These are phyloP conservation scores for Aporrectodea caliginosa DNA, from an alignment of 1,140 invertebrate genomes.

Conservation along the genomic window DNA sequence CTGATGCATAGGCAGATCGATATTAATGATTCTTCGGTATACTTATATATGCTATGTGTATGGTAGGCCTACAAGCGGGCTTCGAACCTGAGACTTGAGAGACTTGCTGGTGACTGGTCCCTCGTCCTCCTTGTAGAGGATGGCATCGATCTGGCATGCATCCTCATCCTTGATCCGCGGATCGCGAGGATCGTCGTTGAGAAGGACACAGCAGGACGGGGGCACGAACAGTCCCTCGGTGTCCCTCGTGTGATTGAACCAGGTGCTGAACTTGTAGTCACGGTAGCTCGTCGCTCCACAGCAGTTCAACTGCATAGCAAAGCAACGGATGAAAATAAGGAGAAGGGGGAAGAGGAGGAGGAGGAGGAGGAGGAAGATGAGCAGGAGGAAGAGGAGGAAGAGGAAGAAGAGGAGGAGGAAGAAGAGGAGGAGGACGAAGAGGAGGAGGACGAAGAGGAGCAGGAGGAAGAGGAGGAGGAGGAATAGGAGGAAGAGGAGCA, in stretches of 20 bases:
- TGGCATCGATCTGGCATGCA: conserved; percentile 23
- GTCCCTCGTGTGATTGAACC: conserved; percentile 24
- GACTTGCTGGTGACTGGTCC: background rate
- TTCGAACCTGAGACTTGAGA: conserved; percentile 1
- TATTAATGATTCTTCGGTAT: too few relatives aligned
- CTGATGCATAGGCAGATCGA: too few relatives aligned
- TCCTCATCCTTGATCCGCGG: conserved; percentile 3
- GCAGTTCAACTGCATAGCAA: conserved; percentile 19
- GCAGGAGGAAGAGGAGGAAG: too few relatives aligned
- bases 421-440: too few relatives aligned
- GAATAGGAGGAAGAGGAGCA: too few relatives aligned
- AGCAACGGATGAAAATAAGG: background rate
- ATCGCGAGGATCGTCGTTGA: conserved; percentile 14
- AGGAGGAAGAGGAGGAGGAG: too few relatives aligned
- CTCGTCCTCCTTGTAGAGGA: conserved; percentile 8
- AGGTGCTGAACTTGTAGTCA: conserved; percentile 25
- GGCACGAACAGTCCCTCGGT: conserved; percentile 16
- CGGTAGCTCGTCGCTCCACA: conserved; percentile 15
- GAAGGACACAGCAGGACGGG: conserved; percentile 25
- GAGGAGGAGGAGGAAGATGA: background rate
- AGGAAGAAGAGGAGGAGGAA: background rate
- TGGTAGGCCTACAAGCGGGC: too few relatives aligned
- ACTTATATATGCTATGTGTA: too few relatives aligned
- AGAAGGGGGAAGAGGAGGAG: background rate
- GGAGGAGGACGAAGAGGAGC: too few relatives aligned